A percentile compares a stretch with the other conserved stretches of the same genome.
Evolutionary conservation across 2,888 invertebrate genomes (phyloP).

Genomic region (Lutraria lutraria): DNA sequence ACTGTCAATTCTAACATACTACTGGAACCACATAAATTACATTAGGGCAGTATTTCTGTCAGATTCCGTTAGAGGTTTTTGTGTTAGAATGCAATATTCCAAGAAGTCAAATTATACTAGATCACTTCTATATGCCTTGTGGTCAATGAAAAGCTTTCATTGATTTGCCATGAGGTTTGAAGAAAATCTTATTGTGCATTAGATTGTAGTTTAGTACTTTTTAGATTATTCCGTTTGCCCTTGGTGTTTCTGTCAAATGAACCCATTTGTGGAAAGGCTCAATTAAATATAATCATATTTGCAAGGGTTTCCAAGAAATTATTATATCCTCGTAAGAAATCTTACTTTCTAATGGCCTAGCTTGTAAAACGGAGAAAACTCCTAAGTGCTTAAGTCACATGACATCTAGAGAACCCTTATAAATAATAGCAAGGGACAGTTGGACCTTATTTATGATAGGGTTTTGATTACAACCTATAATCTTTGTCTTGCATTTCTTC

Average conservation of each 20-base stretch:
- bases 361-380: not conserved
- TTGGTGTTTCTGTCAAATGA: not conserved
- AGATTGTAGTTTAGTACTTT: not conserved
- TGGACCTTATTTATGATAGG: not conserved
- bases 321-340: not conserved
- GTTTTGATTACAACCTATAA: not conserved
- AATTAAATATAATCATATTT: not conserved
- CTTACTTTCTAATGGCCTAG: not conserved
- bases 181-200: not conserved
- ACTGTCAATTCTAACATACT: not conserved
- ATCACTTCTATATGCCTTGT: not conserved
- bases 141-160: conserved; percentile 13
- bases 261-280: conserved; percentile 6
- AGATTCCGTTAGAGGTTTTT: not conserved
- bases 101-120: not conserved
- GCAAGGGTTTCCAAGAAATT: not conserved
- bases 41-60: not conserved
- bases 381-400: not conserved
- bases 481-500: conserved; percentile 7
- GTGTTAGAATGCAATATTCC: not conserved
- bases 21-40: not conserved
- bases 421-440: not conserved
- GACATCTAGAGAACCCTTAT: not conserved
- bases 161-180: not conserved
- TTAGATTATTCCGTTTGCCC: not conserved